A percentile compares a stretch with the other conserved stretches of the same genome.
phyloP scores from a whole-genome alignment of 53 echinoderm and acorn worm species.

The Glandiceps talaboti region DNA sequence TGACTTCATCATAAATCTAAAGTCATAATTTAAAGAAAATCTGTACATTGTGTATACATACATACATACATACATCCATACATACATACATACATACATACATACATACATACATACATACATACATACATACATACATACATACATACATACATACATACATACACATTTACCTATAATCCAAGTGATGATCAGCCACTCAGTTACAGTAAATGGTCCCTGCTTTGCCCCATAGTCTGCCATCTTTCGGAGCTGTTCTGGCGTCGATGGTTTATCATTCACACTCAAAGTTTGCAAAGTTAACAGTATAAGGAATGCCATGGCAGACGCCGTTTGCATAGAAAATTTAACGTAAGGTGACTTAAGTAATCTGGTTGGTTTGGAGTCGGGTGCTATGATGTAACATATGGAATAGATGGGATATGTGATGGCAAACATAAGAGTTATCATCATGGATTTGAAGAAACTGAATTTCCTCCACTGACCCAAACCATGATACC shows the following conservation, averaged over 20 bases:
- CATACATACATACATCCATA: too few relatives aligned
- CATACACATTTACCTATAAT: conserved; percentile 80
- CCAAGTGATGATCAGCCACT: conserved; percentile 88
- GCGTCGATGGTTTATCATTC: not conserved
- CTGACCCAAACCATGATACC: conserved; percentile 85
- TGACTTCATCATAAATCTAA: too few relatives aligned
- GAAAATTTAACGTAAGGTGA: conserved; percentile 96
- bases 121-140: too few relatives aligned
- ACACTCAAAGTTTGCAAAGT: conserved; percentile 18
- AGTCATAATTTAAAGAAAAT: too few relatives aligned
- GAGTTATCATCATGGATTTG: conserved; percentile 45
- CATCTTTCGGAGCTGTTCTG: not conserved
- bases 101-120: too few relatives aligned
- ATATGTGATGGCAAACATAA: conserved; percentile 41
- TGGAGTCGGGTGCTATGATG: conserved; percentile 66
- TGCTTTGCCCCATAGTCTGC: not conserved
- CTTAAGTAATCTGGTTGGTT: conserved; percentile 52
- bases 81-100: too few relatives aligned
- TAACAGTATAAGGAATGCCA: conserved; percentile 67
- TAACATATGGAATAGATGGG: conserved; percentile 73
- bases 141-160: too few relatives aligned
- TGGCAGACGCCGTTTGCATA: conserved; percentile 84
- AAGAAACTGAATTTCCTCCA: conserved; percentile 87
- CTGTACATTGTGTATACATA: too few relatives aligned
- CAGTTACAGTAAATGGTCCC: conserved; percentile 21